Base-by-base conservation (phyloP, 2,113 vertebrate species). In the Oryzias melastigma region DNA sequence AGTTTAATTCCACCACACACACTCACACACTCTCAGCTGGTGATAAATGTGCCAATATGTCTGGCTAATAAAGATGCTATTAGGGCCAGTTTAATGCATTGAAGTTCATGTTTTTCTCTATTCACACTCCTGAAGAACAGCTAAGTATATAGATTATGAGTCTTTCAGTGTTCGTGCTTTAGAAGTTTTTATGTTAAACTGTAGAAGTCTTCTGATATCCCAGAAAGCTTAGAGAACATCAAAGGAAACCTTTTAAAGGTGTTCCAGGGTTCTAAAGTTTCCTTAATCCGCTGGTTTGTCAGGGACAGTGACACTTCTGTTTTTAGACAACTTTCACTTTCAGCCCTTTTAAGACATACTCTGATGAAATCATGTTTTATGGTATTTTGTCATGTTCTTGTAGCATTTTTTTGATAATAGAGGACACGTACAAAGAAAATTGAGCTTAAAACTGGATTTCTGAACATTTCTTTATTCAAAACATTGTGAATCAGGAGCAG, bases 261-360 rank as follows among this genome's bases (percentile, higher is more conserved):
- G 68, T 83, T 73, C 65, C 78, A 57, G 58, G 47, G 45, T 53
- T 5, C 77, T 87, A 73, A 87, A 8, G 29, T 35, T 35, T 87
- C 79, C 71, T 63, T 78, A 75, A 71, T 80, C 82, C 84, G 84
- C 84, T 87, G 81, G 45, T 81, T 68, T 80, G 48, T 60, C 59
- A 62, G 63, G 71, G 50, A 85, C 87, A 85, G 81, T 78, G 59
- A 58, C 73, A 59, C 64, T 73, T 76, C 69, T 87, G 79, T 84
- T 44, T 72, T 61, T 58, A 72, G 63, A 55, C n/a, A 60, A 18
- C 48, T 68, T 78, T 64, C 72, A 68, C 52, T 76, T 18, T 69
- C 62, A 58, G 52, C 25, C 22, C 6, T 50, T 15, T 68, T 71
- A 35, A 35, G 10, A 35, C 10, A 8, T 8, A 12, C 10, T 35